Conservation (phyloP, 2,888 invertebrate species). For the Parthenolecanium corni region DNA sequence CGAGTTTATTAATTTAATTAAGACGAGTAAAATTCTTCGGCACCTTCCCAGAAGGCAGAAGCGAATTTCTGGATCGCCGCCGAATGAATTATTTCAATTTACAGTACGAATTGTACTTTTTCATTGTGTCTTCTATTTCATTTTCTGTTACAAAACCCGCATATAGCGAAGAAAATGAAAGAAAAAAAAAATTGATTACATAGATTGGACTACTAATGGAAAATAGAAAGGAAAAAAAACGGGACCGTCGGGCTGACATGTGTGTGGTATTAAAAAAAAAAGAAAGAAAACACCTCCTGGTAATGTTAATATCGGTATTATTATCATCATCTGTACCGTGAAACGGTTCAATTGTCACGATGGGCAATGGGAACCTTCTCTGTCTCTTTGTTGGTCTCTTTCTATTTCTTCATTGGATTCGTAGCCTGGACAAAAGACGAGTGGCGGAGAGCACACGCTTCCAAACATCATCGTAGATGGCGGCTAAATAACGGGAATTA, state of each 20-base stretch:
- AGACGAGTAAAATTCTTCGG: too few species aligned
- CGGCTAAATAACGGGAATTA: conserved; percentile 27
- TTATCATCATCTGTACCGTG: conserved; percentile 26
- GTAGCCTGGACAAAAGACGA: too few species aligned
- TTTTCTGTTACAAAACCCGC: background rate
- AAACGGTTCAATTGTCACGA: conserved; percentile 27
- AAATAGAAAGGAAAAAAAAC: conserved; percentile 7
- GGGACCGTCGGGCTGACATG: conserved; percentile 25
- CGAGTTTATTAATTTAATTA: too few species aligned
- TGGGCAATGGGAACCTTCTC: background rate
- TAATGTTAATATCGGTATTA: conserved; percentile 28
- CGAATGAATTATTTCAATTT: background rate
- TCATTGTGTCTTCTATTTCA: too few species aligned
- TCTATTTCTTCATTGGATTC: background rate
- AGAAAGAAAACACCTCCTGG: conserved; percentile 15
- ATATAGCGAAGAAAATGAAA: background rate
- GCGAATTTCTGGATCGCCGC: background rate
- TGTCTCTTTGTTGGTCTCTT: background rate
- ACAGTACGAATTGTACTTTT: background rate
- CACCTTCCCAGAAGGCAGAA: background rate
- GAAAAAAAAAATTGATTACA: conserved; percentile 21
- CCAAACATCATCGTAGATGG: conserved; percentile 7
- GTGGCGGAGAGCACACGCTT: too few species aligned
- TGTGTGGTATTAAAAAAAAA: conserved; percentile 17
- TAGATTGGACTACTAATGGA: conserved; percentile 1